Conservation (phyloP, 1,140 invertebrate genomes). For the Solenopsis fugax region DNA sequence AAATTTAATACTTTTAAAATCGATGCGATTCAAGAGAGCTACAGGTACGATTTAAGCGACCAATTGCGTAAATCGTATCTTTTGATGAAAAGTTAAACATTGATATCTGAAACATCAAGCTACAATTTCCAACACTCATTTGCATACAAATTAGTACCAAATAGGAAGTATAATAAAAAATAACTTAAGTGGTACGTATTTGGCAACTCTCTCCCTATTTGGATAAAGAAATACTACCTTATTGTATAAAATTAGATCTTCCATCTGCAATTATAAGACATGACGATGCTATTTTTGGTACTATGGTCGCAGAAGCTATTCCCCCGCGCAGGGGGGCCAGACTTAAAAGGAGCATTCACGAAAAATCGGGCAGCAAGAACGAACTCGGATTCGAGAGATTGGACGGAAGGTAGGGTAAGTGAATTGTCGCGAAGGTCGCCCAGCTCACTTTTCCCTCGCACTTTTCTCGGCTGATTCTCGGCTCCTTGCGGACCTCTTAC, state of each 20-base stretch:
- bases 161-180: too few species aligned
- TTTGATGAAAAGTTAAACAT: too few species aligned
- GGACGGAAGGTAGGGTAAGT: conserved; percentile 69
- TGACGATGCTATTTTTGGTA: neutral
- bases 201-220: too few species aligned
- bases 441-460: conserved; percentile 81
- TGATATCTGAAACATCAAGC: too few species aligned
- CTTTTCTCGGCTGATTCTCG: conserved; percentile 73
- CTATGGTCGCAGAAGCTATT: neutral
- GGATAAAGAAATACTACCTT: neutral
- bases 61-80: too few species aligned
- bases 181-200: too few species aligned
- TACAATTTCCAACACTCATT: too few species aligned
- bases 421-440: conserved; percentile 81
- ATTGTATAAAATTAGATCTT: conserved; percentile 20
- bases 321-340: neutral
- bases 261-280: neutral
- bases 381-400: conserved; percentile 69
- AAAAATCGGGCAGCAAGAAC: conserved; percentile 44
- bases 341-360: conserved; percentile 43
- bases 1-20: too few species aligned
- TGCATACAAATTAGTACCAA: too few species aligned
- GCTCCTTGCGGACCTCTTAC: conserved; percentile 65
- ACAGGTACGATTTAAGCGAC: too few species aligned
- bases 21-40: too few species aligned